Evolutionary conservation across 2,888 invertebrate species (phyloP), one percentile per base, ranked within the genome.

Genomic region (Ochropacha duplaris): DNA sequence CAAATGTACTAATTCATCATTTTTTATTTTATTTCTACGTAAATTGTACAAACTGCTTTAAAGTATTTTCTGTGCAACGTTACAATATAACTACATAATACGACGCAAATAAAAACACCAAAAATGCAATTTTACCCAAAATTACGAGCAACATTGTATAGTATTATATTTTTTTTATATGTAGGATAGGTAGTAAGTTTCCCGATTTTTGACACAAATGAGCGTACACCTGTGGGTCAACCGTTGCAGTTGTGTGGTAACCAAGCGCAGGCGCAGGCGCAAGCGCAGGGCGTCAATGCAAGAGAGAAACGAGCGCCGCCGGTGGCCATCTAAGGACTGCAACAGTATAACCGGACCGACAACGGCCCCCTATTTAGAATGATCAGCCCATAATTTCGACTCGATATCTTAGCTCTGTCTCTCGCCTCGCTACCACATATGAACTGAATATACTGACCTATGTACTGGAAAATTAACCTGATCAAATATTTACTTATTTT

Each of bases 291-390:
- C 66, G 64, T 5, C 24, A 5, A 62, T 66, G 71, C 65, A 67
- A 72, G 79, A 79, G 83, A 79, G 88, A 86, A 87, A 88, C 88
- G 82, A 79, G 82, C 88, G 84, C 80, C 84, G 79, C 74, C 78
- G 78, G 78, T 80, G 78, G 75, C 90, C 90, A 87, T 89, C 85
- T 92, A 90, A 71, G 90, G 89, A 79, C 79, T 71, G 84, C 90
- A 89, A 89, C 90, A 87, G 90, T 90, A 88, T 83, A 88, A 91
- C 89, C 88, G 88, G 90, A 84, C 81, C 78, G 74, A 80, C 78
- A 74, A 80, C 76, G 73, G 75, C 82, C 84, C 78, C 81, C 84
- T 87, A 83, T 87, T 87, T 87, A 84, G 86, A 84, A 84, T 84
- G 81, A 81, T 78, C 83, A 79, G 71, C 73, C 77, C 71, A 78